Conservation (phyloP, 2,113 vertebrate species). For the Drymodes brunneopygia region DNA sequence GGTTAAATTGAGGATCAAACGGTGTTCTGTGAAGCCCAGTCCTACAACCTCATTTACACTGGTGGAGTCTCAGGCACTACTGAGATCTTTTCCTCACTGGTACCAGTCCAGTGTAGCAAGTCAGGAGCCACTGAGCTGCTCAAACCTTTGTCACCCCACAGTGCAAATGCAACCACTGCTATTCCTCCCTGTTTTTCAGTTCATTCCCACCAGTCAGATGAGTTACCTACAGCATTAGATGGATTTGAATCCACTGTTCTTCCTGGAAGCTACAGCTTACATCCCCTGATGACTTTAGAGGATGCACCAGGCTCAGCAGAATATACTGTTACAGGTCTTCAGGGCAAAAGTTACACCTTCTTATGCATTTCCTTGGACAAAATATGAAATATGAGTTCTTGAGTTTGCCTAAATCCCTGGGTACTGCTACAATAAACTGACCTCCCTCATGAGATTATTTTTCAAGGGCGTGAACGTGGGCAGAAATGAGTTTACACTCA, state of each 20-base stretch:
- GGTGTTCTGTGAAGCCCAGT: not conserved
- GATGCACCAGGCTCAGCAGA: not conserved
- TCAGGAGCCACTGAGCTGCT: not conserved
- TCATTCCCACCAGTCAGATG: not conserved
- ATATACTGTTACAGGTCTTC: not conserved
- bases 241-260: not conserved
- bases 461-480: not conserved
- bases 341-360: not conserved
- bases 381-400: not conserved
- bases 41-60: not conserved
- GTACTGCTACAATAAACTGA: not conserved
- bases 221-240: not conserved
- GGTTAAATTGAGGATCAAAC: not conserved
- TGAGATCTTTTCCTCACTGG: accelerated
- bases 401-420: not conserved
- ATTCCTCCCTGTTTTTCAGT: not conserved
- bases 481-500: not conserved
- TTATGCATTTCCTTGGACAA: not conserved
- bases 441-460: not conserved
- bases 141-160: accelerated
- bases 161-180: not conserved
- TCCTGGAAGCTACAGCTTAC: not conserved
- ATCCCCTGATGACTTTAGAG: not conserved
- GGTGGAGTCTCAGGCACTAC: not conserved
- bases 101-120: accelerated